Percentiles rank a stretch among this genome's conserved stretches.
These are phyloP conservation scores for Plumapathes pennacea DNA, from an alignment of 92 coral and sea anemone genomes.

Conservation along the genomic window DNA sequence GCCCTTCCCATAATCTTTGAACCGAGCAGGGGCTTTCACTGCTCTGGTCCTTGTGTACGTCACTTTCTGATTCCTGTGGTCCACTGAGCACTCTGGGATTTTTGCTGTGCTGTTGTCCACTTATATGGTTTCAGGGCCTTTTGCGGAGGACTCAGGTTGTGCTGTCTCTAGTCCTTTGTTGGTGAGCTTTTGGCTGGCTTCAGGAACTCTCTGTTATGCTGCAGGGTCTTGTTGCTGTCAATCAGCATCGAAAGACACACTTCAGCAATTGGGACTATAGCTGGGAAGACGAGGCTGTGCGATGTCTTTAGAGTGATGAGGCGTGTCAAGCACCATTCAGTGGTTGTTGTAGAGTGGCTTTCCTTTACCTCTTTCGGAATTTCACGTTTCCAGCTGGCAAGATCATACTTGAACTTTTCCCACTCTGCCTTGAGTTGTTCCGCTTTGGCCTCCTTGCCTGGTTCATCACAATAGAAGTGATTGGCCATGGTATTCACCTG, in stretches of 20 bases:
- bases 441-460: too few relatives aligned
- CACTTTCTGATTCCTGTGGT: too few relatives aligned
- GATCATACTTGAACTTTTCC: conserved; percentile 51
- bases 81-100: too few relatives aligned
- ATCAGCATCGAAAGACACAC: conserved; percentile 45
- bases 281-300: conserved; percentile 38
- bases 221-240: conserved; percentile 8
- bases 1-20: too few relatives aligned
- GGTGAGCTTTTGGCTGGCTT: not conserved
- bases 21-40: too few relatives aligned
- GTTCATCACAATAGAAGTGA: conserved; percentile 40
- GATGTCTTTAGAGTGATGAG: conserved; percentile 45
- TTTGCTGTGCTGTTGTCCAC: too few relatives aligned
- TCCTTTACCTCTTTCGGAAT: conserved; percentile 51
- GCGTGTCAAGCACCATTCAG: conserved; percentile 42
- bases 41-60: too few relatives aligned
- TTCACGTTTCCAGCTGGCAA: conserved; percentile 44
- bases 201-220: not conserved
- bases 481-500: conserved; percentile 38
- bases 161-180: too few relatives aligned
- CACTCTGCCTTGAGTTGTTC: conserved; percentile 42
- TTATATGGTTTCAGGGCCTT: too few relatives aligned
- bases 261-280: conserved; percentile 29
- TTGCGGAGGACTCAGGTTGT: too few relatives aligned
- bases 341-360: conserved; percentile 37